Conservation (phyloP, 2,113 vertebrate species). For the Meleagris gallopavo region DNA sequence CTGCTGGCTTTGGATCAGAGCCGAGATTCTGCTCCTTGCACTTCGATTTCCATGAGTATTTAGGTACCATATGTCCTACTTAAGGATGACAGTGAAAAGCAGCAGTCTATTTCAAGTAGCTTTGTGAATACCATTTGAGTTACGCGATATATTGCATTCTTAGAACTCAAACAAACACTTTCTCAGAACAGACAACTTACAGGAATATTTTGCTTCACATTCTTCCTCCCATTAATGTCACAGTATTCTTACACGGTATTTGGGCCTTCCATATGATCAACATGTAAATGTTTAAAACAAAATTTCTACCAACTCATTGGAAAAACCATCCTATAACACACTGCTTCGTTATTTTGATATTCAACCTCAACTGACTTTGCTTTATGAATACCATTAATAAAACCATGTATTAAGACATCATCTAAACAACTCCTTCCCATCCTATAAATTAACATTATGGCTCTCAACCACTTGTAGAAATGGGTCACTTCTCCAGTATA, state of each 20-base stretch:
- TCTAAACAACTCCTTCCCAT: background rate
- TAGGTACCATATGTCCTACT: conserved; percentile 29
- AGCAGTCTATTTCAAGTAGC: conserved; percentile 21
- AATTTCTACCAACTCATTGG: background rate
- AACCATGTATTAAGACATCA: background rate
- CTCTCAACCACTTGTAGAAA: background rate
- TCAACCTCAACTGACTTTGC: background rate
- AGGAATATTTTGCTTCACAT: background rate
- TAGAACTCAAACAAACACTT: background rate
- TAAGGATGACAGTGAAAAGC: background rate
- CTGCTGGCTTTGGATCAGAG: background rate
- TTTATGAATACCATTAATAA: background rate
- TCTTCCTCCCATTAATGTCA: background rate
- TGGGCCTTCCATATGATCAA: background rate
- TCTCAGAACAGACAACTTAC: background rate
- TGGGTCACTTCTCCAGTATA: background rate
- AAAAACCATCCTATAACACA: background rate
- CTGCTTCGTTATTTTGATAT: background rate
- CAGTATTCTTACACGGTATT: background rate
- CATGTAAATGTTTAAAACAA: accelerated
- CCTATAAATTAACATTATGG: background rate
- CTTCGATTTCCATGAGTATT: conserved; percentile 43
- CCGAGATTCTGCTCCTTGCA: background rate
- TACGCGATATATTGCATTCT: background rate
- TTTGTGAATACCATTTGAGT: background rate